These are phyloP conservation scores for Etheostoma nigrum DNA, from an alignment of 2,797 vertebrate genomes.

Conservation along the genomic window DNA sequence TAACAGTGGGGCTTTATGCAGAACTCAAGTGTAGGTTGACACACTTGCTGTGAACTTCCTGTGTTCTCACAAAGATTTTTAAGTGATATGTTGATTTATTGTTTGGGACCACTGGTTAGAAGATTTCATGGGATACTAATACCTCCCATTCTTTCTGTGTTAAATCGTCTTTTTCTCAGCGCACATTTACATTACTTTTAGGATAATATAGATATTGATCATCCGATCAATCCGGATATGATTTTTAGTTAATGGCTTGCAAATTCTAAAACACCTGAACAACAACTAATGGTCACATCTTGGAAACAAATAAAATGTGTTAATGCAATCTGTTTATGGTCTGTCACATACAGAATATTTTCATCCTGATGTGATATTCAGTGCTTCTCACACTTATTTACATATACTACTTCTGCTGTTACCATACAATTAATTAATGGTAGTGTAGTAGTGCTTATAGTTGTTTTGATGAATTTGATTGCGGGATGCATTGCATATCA, in stretches of 20 bases:
- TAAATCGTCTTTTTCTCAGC: background rate
- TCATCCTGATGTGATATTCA: background rate
- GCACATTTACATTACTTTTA: background rate
- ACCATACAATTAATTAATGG: slow-evolving; percentile 4
- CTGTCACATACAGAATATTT: background rate
- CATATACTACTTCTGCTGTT: background rate
- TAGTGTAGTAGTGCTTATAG: background rate
- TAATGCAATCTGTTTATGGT: background rate
- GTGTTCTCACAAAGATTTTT: slow-evolving; percentile 43
- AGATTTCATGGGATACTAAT: slow-evolving; percentile 8
- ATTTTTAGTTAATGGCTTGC: background rate
- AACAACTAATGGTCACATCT: background rate
- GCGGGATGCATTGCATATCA: slow-evolving; percentile 16
- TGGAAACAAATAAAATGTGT: background rate
- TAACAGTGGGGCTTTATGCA: slow-evolving; percentile 30
- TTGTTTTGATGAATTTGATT: slow-evolving; percentile 20
- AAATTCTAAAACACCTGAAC: background rate
- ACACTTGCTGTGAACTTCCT: slow-evolving; percentile 30
- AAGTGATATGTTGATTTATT: slow-evolving; percentile 23
- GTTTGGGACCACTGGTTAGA: background rate
- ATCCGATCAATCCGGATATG: slow-evolving; percentile 4
- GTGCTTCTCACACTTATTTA: background rate
- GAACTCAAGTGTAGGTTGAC: slow-evolving; percentile 7
- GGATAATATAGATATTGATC: background rate
- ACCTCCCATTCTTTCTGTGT: background rate